Evolutionary conservation across 2,888 invertebrate genomes (phyloP), one percentile per base, ranked within the genome.

Genomic region (Nephrotoma guestfalica): DNA sequence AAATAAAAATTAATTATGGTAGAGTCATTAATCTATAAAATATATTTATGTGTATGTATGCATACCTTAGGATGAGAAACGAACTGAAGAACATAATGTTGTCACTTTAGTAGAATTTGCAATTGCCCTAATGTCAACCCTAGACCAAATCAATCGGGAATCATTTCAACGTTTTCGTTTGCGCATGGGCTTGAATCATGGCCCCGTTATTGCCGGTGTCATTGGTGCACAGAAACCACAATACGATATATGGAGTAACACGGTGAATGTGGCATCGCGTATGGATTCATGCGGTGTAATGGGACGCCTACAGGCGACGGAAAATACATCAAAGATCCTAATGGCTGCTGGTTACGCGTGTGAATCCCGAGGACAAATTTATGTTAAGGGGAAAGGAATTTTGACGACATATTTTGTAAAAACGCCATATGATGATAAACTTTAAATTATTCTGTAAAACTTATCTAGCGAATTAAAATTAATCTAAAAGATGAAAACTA

Each of bases 181-280:
- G 41, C 93, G 98, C 91, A 97, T 99, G 91, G 99, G 91, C 42
- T 89, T 92, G 87, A 92, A 92, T 89, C 92, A 92, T 87, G 92
- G 92, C 0, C 91, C 92, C 0, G 97, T 98, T 41, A 98, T 98
- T 90, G 98, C 98, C 0, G 99, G 98, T 0, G 98, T 99, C 18
- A 97, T 99, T 41, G 98, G 98, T 0, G 98, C 98, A 0, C 97
- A 98, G 91, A 99, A 99, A 90, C 99, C 99, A 0, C 98, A 99
- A 92, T 99, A 98, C 91, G 99, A 99, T 90, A 99, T 99, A 89
- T 99, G 99, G 99, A 98, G 99, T 13, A 98, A 99, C 92, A 98
- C 99, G 0, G 99, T 99, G 15, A 99, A 99, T 90, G 97, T 99
- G 11, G 98, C 99, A 0, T 98, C 97, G 5, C 92, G 99, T 86